Evolutionary conservation across 2,888 invertebrate species (phyloP).

Genomic region (Nephrotoma appendiculata): DNA sequence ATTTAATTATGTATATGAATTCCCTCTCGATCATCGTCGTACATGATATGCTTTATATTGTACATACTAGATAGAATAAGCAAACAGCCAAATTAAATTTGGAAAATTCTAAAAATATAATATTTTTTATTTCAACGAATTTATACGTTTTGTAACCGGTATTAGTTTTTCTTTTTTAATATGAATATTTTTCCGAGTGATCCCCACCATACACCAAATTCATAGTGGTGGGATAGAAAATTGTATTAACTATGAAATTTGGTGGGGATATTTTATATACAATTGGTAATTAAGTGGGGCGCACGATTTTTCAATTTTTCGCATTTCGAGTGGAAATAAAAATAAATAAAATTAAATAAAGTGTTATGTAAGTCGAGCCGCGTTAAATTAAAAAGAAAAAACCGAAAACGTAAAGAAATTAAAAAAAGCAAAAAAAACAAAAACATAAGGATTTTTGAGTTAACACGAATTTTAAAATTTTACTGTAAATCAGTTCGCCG

Average conservation of each 20-base stretch:
- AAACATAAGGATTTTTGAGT: conserved; percentile 1
- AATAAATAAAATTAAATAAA: neutral
- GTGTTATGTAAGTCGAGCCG: conserved; percentile 3
- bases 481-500: conserved; percentile 33
- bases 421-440: neutral
- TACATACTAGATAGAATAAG: neutral
- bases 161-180: neutral
- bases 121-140: neutral
- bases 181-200: neutral
- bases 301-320: neutral
- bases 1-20: neutral
- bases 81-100: neutral
- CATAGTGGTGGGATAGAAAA: neutral
- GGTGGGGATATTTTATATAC: neutral
- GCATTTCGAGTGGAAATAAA: neutral
- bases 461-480: conserved; percentile 9
- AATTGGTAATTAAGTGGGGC: neutral
- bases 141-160: neutral
- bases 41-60: neutral
- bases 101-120: neutral
- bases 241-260: neutral
- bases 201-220: neutral
- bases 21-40: neutral
- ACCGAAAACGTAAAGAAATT: neutral
- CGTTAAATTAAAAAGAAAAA: neutral